Evolutionary conservation across 2,113 vertebrate genomes (phyloP), one percentile per base, ranked within the genome.

Genomic region (Cervus canadensis): DNA sequence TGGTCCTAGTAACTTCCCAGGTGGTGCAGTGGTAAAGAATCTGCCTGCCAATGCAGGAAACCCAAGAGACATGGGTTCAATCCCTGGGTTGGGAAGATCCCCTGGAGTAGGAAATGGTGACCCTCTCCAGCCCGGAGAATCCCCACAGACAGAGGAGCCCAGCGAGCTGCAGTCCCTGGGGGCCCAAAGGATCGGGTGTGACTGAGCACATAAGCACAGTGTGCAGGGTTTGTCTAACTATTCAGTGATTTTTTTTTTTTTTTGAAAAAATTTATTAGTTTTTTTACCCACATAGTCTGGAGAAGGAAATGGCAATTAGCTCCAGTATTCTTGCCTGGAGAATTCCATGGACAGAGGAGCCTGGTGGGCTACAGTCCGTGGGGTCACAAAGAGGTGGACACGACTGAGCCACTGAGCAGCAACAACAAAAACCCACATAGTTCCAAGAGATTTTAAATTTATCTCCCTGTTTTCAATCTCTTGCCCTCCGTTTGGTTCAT

Each of bases 151-250:
- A 71, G 67, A 71, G n/a, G n/a, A 23, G n/a, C n/a, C 67, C 17
- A 0, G 9, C 0, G 0, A 36, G 67, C n/a, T 71, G n/a, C 67
- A 71, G n/a, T 23, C 5, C n/a, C n/a, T 23, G 19, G 67, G 19
- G 67, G 2, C 2, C 21, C n/a, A 71, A 71, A 71, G n/a, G 21
- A 71, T 71, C 0, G 0, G 4, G 19, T 1, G 12, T 36, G 67
- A 40, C n/a, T 71, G 67, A 23, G 19, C 19, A 71, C 6, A 2
- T 23, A 71, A 12, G 67, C n/a, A 71, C 67, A 71, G 5, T 10
- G 23, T 12, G 19, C n/a, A 40, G 1, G 12, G 23, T 40, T 71
- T 74, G 71, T 43, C 71, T 74, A 40, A 43, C 1, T 57, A 14
- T 28, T 67, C 36, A 45, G 9, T 14, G 26, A 28, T 28, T 83